Conservation (phyloP, 2,797 vertebrate species). For the Paguma larvata region DNA sequence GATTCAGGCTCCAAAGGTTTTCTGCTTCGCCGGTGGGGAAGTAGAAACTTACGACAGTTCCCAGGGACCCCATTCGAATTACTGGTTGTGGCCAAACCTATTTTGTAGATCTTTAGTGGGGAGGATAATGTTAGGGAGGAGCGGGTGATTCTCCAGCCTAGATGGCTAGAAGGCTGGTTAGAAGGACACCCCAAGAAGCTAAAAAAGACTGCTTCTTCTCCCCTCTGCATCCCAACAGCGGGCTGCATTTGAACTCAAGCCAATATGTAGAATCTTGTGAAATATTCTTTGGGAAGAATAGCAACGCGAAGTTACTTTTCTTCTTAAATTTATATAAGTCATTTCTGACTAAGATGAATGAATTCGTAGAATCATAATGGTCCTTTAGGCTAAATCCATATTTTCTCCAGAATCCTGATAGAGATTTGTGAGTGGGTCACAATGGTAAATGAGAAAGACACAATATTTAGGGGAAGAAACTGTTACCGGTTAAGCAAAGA, state of each 20-base stretch:
- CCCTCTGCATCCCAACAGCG: not conserved
- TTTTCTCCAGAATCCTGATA: constrained; percentile 24
- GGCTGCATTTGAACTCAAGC: not conserved
- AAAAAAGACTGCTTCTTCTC: not conserved
- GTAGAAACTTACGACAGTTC: not conserved
- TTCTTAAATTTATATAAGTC: not conserved
- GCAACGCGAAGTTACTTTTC: not conserved
- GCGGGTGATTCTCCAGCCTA: not conserved
- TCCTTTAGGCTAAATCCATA: constrained; percentile 14
- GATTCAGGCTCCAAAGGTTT: not conserved
- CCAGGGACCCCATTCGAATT: not conserved
- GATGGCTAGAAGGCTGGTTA: not conserved
- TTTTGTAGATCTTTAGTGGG: not conserved
- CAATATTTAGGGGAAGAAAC: constrained; percentile 10
- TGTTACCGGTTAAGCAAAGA: constrained; percentile 15
- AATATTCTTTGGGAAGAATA: not conserved
- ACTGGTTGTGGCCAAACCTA: not conserved
- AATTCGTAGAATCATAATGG: not conserved
- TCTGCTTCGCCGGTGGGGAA: not conserved
- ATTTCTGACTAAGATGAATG: constrained; percentile 44
- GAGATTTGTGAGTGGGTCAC: constrained; percentile 21
- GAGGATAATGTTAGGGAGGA: not conserved
- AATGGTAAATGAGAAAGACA: constrained; percentile 43
- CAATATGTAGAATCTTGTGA: not conserved
- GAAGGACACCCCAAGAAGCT: not conserved